phyloP scores from a whole-genome alignment of 1,140 invertebrate species.

The Leptinotarsa defecta region DNA sequence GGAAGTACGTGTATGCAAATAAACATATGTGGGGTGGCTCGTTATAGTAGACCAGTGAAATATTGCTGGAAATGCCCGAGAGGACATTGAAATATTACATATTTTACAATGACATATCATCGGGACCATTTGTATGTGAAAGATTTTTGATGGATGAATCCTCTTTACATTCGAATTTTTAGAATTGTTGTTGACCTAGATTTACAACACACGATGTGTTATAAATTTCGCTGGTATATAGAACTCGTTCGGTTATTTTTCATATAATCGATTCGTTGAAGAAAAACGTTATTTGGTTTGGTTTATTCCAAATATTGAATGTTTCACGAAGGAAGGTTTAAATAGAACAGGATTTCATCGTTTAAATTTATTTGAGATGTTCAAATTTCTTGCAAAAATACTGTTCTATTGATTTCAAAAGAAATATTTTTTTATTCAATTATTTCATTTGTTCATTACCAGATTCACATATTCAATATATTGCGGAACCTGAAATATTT shows the following conservation, averaged over 20 bases:
- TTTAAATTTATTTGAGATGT: too few relatives aligned
- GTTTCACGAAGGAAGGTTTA: too few relatives aligned
- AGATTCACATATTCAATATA: too few relatives aligned
- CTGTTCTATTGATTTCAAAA: too few relatives aligned
- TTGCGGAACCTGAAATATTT: too few relatives aligned
- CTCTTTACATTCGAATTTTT: conserved; percentile 27
- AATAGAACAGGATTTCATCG: too few relatives aligned
- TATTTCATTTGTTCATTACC: too few relatives aligned
- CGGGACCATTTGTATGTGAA: conserved; percentile 51
- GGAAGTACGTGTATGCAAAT: conserved; percentile 52
- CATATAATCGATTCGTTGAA: neutral
- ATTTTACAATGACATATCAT: conserved; percentile 55
- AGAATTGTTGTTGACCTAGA: conserved; percentile 29
- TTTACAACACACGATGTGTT: conserved; percentile 1
- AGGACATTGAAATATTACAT: conserved; percentile 55
- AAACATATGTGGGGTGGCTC: conserved; percentile 49
- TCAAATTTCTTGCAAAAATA: too few relatives aligned
- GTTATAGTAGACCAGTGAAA: conserved; percentile 55
- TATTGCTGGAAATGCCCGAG: conserved; percentile 50
- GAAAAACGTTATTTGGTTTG: too few relatives aligned
- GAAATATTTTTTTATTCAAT: too few relatives aligned
- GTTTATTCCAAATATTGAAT: too few relatives aligned
- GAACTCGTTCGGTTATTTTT: neutral
- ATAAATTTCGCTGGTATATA: neutral
- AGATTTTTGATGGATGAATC: conserved; percentile 53